A percentile compares a stretch with the other conserved stretches of the same genome.
These are phyloP conservation scores for Cuculus canorus DNA, from an alignment of 2,797 vertebrate species.

Conservation along the genomic window DNA sequence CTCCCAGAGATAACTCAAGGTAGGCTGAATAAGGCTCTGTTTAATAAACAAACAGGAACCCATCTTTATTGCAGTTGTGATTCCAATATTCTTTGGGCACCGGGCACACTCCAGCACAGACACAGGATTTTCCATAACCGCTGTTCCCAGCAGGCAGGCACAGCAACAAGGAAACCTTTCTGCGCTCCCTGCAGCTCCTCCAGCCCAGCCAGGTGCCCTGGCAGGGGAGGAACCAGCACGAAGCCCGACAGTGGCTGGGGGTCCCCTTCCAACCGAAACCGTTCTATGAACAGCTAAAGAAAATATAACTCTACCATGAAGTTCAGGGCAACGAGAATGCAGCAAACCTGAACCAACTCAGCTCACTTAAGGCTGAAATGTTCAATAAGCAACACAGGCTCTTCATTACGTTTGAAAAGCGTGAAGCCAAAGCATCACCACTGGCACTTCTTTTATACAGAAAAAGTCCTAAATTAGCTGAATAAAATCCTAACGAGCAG, in stretches of 20 bases:
- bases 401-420: neutral
- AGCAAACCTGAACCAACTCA: neutral
- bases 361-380: neutral
- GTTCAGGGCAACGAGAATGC: fast-evolving
- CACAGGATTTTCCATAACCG: neutral
- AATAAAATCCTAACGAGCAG: neutral
- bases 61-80: neutral
- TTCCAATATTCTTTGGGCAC: fast-evolving
- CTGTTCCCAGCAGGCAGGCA: neutral
- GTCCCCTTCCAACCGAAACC: too few relatives aligned
- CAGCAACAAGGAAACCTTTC: neutral
- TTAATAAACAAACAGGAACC: neutral
- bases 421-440: neutral
- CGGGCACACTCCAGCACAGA: fast-evolving
- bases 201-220: neutral
- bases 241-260: neutral
- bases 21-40: neutral
- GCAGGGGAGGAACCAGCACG: neutral
- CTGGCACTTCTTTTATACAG: neutral
- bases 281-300: neutral
- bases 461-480: neutral
- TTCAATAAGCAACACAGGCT: neutral
- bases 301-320: neutral
- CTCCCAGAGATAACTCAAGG: neutral
- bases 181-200: neutral